Evolutionary conservation across 2,888 invertebrate genomes (phyloP).

Genomic region (Gonocerus acuteangulatus): DNA sequence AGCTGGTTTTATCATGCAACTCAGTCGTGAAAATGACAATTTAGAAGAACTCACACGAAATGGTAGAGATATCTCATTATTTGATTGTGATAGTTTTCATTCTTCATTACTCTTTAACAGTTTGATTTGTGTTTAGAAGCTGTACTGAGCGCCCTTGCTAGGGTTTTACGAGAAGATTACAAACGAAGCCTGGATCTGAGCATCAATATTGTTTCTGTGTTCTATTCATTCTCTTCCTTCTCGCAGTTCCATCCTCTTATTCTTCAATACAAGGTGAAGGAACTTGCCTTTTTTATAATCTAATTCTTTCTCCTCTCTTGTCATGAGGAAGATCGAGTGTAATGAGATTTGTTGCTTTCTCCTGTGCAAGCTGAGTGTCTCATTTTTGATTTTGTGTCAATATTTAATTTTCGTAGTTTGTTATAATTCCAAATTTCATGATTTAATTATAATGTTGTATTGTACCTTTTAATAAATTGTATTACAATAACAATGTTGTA

Average conservation of each 20-base stretch:
- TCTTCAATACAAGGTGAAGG: conserved; percentile 82
- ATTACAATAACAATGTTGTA: too few species aligned
- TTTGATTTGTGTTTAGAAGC: too few species aligned
- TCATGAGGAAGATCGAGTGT: too few species aligned
- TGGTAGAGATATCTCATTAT: conserved; percentile 52
- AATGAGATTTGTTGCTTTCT: too few species aligned
- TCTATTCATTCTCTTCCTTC: conserved; percentile 95
- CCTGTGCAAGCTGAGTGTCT: background rate
- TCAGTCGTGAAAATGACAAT: conserved; percentile 90
- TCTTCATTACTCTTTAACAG: too few species aligned
- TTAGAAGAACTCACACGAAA: conserved; percentile 86
- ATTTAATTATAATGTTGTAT: too few species aligned
- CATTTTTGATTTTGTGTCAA: conserved; percentile 2
- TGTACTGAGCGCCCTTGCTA: conserved; percentile 85
- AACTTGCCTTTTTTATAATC: conserved; percentile 53
- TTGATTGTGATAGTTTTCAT: too few species aligned
- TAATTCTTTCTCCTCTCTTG: conserved; percentile 73
- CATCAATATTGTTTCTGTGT: conserved; percentile 92
- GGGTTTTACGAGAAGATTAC: conserved; percentile 96
- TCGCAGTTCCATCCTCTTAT: conserved; percentile 91
- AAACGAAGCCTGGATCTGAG: conserved; percentile 91
- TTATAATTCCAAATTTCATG: too few species aligned
- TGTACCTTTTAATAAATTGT: too few species aligned
- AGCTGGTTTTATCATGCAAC: conserved; percentile 79
- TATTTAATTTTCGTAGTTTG: too few species aligned